phyloP scores from a whole-genome alignment of 2,797 vertebrate genomes.

The Crenichthys baileyi region DNA sequence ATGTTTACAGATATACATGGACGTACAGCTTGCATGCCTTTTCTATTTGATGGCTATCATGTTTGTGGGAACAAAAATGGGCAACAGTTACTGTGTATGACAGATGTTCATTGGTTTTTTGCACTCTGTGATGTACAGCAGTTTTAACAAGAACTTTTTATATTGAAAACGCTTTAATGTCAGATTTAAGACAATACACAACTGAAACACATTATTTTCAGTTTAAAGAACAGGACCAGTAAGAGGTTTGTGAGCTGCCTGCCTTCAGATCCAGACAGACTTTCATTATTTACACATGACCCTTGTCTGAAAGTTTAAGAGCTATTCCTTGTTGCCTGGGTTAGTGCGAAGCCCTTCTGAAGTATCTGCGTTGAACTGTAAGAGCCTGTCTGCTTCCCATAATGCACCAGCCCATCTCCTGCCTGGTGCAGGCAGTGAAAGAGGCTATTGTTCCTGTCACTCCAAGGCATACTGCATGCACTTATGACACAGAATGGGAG shows the following conservation, averaged over 20 bases:
- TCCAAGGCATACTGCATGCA: slow-evolving; percentile 79
- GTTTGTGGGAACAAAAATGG: not conserved
- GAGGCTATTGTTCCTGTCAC: slow-evolving; percentile 87
- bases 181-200: not conserved
- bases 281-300: slow-evolving; percentile 51
- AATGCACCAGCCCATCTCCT: slow-evolving; percentile 73
- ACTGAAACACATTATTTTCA: not conserved
- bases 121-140: not conserved
- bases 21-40: not conserved
- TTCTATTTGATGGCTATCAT: not conserved
- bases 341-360: slow-evolving; percentile 52
- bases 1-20: not conserved
- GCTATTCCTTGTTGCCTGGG: slow-evolving; percentile 62
- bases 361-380: slow-evolving; percentile 61
- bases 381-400: slow-evolving; percentile 70
- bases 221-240: not conserved
- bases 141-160: not conserved
- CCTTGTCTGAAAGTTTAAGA: slow-evolving; percentile 51
- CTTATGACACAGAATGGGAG: slow-evolving; percentile 82
- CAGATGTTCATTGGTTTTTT: not conserved
- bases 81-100: not conserved
- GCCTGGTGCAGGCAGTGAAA: slow-evolving; percentile 83
- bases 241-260: slow-evolving; percentile 16
- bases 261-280: slow-evolving; percentile 6
- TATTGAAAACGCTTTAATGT: not conserved